phyloP scores from a whole-genome alignment of 2,888 invertebrate genomes.

The Allolobophora icterica region DNA sequence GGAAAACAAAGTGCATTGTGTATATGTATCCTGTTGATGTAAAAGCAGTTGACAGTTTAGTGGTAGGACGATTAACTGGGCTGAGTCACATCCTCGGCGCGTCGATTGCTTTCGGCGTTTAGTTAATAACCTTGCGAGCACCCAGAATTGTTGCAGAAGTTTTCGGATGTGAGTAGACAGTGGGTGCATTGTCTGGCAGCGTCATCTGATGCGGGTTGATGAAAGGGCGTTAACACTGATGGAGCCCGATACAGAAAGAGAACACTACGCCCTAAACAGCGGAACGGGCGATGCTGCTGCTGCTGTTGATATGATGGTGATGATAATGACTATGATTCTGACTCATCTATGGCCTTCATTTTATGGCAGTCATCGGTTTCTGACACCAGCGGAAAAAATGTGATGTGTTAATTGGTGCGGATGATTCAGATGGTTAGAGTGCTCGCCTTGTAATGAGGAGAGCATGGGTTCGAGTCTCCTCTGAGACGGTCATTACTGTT shows the following conservation, averaged over 20 bases:
- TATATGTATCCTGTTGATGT: no score
- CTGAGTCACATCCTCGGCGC: not conserved
- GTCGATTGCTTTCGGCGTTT: not conserved
- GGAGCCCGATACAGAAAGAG: not conserved
- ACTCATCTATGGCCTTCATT: not conserved
- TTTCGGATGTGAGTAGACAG: not conserved
- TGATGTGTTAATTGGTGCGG: no score
- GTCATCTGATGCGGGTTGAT: constrained; percentile 6
- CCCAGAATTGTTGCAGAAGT: not conserved
- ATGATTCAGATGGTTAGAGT: no score
- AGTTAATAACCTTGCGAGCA: not conserved
- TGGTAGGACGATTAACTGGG: not conserved
- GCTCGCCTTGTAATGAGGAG: no score
- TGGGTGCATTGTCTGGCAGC: not conserved
- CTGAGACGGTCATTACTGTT: no score
- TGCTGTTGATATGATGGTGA: not conserved
- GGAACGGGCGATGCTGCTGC: not conserved
- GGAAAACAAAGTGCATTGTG: no score
- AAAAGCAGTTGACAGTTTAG: not conserved
- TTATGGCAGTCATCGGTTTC: not conserved
- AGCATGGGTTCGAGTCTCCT: no score
- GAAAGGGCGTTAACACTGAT: not conserved
- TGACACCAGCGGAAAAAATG: not conserved
- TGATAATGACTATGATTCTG: not conserved
- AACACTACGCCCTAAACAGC: not conserved